Evolutionary conservation across 2,113 vertebrate species (phyloP).

Genomic region (Mungos mungo): DNA sequence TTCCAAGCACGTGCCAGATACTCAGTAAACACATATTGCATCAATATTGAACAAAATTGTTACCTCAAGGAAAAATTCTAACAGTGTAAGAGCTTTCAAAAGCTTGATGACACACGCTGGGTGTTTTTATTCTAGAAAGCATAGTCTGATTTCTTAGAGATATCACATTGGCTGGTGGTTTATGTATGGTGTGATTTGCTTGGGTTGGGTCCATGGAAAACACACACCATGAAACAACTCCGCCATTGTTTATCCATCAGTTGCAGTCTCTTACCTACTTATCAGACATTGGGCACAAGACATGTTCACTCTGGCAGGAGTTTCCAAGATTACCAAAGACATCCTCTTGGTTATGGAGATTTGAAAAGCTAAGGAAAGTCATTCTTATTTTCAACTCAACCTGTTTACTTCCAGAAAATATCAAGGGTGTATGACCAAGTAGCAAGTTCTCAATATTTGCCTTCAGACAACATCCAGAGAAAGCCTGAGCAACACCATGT

Average conservation of each 20-base stretch:
- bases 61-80: constrained; percentile 16
- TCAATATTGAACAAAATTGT: constrained; percentile 9
- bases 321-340: not conserved
- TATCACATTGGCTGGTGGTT: not conserved
- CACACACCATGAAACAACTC: not conserved
- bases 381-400: not conserved
- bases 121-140: constrained; percentile 38
- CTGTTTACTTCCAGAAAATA: not conserved
- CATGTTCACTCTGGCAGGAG: not conserved
- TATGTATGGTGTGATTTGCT: not conserved
- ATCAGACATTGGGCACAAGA: not conserved
- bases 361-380: not conserved
- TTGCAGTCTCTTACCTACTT: not conserved
- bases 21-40: not conserved
- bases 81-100: not conserved
- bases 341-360: not conserved
- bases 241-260: constrained; percentile 39
- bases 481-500: not conserved
- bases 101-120: not conserved
- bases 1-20: not conserved
- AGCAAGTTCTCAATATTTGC: not conserved
- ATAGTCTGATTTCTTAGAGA: constrained; percentile 32
- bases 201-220: constrained; percentile 33
- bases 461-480: not conserved
- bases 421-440: not conserved